Evolutionary conservation across 2,888 invertebrate species (phyloP).

Genomic region (Lasioglossum villosulum): DNA sequence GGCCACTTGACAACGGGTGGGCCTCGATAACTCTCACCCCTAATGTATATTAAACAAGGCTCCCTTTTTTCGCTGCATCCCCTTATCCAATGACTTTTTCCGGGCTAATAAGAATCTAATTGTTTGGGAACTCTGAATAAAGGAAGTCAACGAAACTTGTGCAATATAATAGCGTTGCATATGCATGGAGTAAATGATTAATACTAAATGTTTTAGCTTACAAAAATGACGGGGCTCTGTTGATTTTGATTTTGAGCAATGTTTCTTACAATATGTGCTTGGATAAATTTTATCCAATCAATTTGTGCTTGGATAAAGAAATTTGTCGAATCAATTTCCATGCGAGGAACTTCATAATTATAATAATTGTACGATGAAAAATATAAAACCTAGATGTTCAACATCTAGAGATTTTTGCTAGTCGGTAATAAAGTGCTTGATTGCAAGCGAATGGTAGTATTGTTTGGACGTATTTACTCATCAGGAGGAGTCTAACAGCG

Average conservation of each 20-base stretch:
- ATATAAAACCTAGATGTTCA: neutral
- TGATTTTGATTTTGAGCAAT: too few species aligned
- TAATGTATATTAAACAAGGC: conserved; percentile 75
- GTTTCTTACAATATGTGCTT: too few species aligned
- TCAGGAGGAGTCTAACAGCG: conserved; percentile 39
- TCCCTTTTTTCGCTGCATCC: conserved; percentile 40
- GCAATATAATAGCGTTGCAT: too few species aligned
- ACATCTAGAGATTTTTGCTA: neutral
- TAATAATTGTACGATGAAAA: too few species aligned
- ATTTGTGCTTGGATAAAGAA: too few species aligned
- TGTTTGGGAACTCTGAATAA: conserved; percentile 66
- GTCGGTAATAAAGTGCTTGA: neutral
- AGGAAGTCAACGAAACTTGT: too few species aligned
- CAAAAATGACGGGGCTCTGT: too few species aligned
- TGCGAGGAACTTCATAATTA: too few species aligned
- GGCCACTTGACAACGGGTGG: conserved; percentile 79
- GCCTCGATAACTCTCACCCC: conserved; percentile 69
- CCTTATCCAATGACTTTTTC: conserved; percentile 33
- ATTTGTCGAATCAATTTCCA: too few species aligned
- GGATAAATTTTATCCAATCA: too few species aligned
- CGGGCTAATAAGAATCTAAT: conserved; percentile 74
- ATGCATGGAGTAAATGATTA: too few species aligned
- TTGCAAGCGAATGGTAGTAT: conserved; percentile 7
- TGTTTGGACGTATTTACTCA: neutral
- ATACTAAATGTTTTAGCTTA: too few species aligned